phyloP scores from a whole-genome alignment of 2,797 vertebrate species.

The Catharus ustulatus region DNA sequence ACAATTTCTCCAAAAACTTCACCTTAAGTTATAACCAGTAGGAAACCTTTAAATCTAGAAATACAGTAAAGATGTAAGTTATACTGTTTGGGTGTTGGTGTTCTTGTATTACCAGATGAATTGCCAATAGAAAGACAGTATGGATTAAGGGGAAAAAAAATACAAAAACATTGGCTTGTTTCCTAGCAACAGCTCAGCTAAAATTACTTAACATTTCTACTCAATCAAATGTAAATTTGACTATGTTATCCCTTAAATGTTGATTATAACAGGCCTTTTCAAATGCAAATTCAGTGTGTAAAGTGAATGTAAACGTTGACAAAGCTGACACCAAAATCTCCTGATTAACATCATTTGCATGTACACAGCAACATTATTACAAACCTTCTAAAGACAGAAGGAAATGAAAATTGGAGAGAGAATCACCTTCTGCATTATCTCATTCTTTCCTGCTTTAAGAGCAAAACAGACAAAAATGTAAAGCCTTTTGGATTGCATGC shows the following conservation, averaged over 20 bases:
- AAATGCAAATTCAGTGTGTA: slow-evolving; percentile 79
- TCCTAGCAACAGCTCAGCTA: slow-evolving; percentile 78
- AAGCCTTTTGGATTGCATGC: background rate
- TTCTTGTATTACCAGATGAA: slow-evolving; percentile 42
- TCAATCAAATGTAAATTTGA: slow-evolving; percentile 82
- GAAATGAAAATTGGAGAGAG: slow-evolving; percentile 23
- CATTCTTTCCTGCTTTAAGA: background rate
- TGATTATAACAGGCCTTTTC: slow-evolving; percentile 79
- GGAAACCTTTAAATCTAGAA: slow-evolving; percentile 51
- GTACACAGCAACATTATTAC: slow-evolving; percentile 54
- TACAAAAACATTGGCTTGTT: slow-evolving; percentile 76
- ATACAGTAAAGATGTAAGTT: slow-evolving; percentile 58
- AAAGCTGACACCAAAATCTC: slow-evolving; percentile 73
- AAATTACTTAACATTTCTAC: slow-evolving; percentile 78
- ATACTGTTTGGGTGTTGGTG: slow-evolving; percentile 27
- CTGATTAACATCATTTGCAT: slow-evolving; percentile 74
- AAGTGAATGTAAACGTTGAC: slow-evolving; percentile 81
- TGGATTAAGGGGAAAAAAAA: slow-evolving; percentile 61
- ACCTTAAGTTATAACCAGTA: slow-evolving; percentile 35
- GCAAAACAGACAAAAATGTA: background rate
- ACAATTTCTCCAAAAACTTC: background rate
- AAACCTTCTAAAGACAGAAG: slow-evolving; percentile 45
- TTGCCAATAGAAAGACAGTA: slow-evolving; percentile 60
- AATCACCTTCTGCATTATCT: slow-evolving; percentile 31
- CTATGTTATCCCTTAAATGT: slow-evolving; percentile 79